A percentile compares a stretch with the other conserved stretches of the same genome.
Conservation (phyloP, 2,113 vertebrate species). For the Alexandromys fortis region DNA sequence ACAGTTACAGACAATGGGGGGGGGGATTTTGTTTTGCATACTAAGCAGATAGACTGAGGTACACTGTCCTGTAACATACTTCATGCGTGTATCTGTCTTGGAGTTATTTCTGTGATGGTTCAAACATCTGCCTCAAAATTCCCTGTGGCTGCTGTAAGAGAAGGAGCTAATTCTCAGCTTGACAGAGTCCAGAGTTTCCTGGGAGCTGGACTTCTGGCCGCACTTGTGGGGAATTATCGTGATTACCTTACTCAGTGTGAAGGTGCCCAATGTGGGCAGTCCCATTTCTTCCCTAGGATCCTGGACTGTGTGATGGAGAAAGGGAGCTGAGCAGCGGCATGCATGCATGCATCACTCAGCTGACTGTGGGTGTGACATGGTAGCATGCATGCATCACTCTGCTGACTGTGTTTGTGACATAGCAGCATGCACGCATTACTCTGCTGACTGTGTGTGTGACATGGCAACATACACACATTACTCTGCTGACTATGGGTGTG, state of each 20-base stretch:
- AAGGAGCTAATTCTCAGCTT: too few species aligned
- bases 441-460: too few species aligned
- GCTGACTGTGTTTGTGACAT: too few species aligned
- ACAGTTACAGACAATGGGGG: conserved; percentile 16
- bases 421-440: too few species aligned
- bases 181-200: not conserved
- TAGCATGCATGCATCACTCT: too few species aligned
- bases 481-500: too few species aligned
- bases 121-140: conserved; percentile 25
- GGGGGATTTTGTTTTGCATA: conserved; percentile 51
- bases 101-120: not conserved
- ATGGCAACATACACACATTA: too few species aligned
- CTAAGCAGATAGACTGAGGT: conserved; percentile 35
- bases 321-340: not conserved
- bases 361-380: too few species aligned
- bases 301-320: not conserved
- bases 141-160: not conserved
- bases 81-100: conserved; percentile 49
- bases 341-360: too few species aligned
- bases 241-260: not conserved
- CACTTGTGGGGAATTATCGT: too few species aligned
- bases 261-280: not conserved
- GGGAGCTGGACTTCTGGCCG: not conserved
- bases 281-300: not conserved
- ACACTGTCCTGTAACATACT: not conserved